A percentile compares a stretch with the other conserved stretches of the same genome.
Evolutionary conservation across 2,888 invertebrate species (phyloP).

Genomic region (Phortica okadai): DNA sequence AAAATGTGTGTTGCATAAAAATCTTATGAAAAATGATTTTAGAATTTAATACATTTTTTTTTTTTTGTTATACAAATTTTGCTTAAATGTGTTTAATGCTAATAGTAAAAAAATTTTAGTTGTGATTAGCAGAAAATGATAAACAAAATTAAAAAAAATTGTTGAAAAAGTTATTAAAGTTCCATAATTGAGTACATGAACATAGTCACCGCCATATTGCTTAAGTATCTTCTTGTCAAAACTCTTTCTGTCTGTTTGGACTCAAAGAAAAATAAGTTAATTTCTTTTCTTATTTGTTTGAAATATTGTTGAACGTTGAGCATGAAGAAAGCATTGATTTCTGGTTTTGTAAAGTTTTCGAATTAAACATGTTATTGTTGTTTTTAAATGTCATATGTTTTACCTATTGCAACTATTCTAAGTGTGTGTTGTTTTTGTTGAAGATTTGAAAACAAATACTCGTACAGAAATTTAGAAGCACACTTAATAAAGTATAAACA

Average conservation of each 20-base stretch:
- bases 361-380: neutral
- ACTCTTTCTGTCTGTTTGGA: constrained; percentile 29
- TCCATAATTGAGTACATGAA: constrained; percentile 43
- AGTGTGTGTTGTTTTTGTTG: constrained; percentile 28
- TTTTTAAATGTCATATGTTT: neutral
- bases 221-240: constrained; percentile 68
- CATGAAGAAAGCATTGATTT: constrained; percentile 45
- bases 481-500: constrained; percentile 7
- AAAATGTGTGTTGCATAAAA: constrained; percentile 47
- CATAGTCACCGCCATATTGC: constrained; percentile 77
- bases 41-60: neutral
- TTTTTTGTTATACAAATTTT: constrained; percentile 28
- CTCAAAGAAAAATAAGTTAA: constrained; percentile 1
- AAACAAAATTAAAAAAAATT: constrained; percentile 29
- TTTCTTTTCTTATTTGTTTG: constrained; percentile 4
- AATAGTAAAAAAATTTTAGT: neutral
- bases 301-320: neutral
- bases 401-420: neutral
- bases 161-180: constrained; percentile 20
- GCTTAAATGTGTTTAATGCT: constrained; percentile 27
- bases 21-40: constrained; percentile 32
- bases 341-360: neutral
- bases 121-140: neutral
- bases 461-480: constrained; percentile 29
- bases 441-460: constrained; percentile 1